These are phyloP conservation scores for Mactra quadrangularis DNA, from an alignment of 1,140 invertebrate genomes.

Conservation along the genomic window DNA sequence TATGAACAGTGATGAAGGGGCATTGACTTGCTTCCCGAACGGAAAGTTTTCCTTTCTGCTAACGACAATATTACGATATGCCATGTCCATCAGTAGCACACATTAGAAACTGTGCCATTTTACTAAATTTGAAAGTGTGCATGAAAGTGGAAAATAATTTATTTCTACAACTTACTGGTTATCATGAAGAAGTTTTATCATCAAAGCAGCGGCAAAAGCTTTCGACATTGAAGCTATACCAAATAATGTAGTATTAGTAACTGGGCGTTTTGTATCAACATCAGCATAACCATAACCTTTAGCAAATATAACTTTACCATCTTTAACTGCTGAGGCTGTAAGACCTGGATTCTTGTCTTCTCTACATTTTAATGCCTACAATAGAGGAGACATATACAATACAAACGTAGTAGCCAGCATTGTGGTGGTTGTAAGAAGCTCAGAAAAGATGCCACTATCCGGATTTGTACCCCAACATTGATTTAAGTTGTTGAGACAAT, in stretches of 20 bases:
- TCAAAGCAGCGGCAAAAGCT: constrained; percentile 67
- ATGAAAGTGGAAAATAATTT: too few relatives aligned
- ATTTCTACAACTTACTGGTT: constrained; percentile 44
- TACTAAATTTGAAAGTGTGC: too few relatives aligned
- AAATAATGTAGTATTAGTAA: constrained; percentile 65
- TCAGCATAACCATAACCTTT: constrained; percentile 66
- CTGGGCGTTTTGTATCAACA: constrained; percentile 28
- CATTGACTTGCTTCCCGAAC: too few relatives aligned
- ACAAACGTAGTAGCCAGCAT: not conserved
- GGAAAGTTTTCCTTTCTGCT: too few relatives aligned
- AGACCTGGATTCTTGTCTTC: constrained; percentile 64
- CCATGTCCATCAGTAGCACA: too few relatives aligned
- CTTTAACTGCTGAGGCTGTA: constrained; percentile 68
- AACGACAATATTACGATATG: too few relatives aligned
- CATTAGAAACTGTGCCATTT: too few relatives aligned
- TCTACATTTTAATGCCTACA: constrained; percentile 55
- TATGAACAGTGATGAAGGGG: too few relatives aligned
- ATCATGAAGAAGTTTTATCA: constrained; percentile 66
- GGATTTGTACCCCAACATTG: not conserved
- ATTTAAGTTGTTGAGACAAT: not conserved
- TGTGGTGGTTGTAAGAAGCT: not conserved
- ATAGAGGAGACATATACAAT: not conserved
- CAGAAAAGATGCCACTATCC: not conserved
- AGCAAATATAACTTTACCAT: constrained; percentile 59
- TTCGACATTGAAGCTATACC: constrained; percentile 71